A percentile compares a stretch with the other conserved stretches of the same genome.
Evolutionary conservation across 2,888 invertebrate genomes (phyloP).

Genomic region (Acleris emargana): DNA sequence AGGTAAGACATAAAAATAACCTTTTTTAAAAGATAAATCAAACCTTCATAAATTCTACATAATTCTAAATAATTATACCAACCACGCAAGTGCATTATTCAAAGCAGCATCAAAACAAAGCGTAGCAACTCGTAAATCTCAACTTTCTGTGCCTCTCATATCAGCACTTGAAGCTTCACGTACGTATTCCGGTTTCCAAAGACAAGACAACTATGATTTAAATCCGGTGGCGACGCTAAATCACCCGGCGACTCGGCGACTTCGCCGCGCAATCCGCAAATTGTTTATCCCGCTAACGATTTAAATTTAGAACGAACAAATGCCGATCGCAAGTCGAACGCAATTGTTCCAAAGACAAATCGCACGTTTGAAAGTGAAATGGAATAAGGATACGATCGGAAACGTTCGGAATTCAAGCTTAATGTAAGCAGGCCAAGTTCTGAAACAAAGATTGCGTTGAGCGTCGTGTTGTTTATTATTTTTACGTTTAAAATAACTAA

Average conservation of each 20-base stretch:
- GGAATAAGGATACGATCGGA: too few relatives aligned
- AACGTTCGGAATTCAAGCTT: too few relatives aligned
- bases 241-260: slow-evolving; percentile 71
- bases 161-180: slow-evolving; percentile 61
- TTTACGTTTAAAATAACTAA: slow-evolving; percentile 62
- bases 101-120: slow-evolving; percentile 51
- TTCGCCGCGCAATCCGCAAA: slow-evolving; percentile 76
- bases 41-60: too few relatives aligned
- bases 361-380: too few relatives aligned
- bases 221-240: slow-evolving; percentile 69
- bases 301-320: slow-evolving; percentile 80
- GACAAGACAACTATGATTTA: slow-evolving; percentile 73
- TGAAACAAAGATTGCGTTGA: too few relatives aligned
- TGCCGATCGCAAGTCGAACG: slow-evolving; percentile 78
- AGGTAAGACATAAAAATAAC: slow-evolving; percentile 58
- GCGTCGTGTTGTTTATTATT: too few relatives aligned
- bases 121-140: slow-evolving; percentile 66
- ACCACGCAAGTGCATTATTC: too few relatives aligned
- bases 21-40: too few relatives aligned
- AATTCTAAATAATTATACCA: too few relatives aligned
- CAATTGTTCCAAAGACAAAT: slow-evolving; percentile 67
- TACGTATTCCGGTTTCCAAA: slow-evolving; percentile 63
- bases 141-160: slow-evolving; percentile 54
- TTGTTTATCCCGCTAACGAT: slow-evolving; percentile 80
- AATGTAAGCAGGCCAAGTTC: too few relatives aligned